Percentiles rank a stretch among this genome's conserved stretches.
Conservation (phyloP, 2,113 vertebrate species). For the Coregonus clupeaformis region DNA sequence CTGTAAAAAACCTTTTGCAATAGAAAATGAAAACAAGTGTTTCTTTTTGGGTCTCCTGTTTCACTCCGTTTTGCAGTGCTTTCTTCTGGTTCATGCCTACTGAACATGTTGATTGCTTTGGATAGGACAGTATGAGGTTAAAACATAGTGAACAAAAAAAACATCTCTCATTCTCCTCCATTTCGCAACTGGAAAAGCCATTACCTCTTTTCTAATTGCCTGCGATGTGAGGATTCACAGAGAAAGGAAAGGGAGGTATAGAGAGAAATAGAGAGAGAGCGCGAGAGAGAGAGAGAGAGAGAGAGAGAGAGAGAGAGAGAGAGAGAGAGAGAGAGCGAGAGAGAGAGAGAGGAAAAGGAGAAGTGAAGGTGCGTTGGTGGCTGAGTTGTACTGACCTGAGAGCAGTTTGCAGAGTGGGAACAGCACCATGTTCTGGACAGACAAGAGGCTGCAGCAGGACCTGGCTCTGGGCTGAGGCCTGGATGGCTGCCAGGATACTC, state of each 20-base stretch:
- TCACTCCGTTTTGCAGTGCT: too few relatives aligned
- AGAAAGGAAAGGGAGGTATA: background rate
- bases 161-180: too few relatives aligned
- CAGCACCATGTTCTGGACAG: conserved; percentile 59
- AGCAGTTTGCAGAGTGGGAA: conserved; percentile 58
- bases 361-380: background rate
- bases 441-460: conserved; percentile 23
- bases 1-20: too few relatives aligned
- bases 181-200: too few relatives aligned
- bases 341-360: background rate
- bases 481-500: conserved; percentile 1
- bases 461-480: conserved; percentile 24
- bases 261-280: background rate
- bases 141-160: too few relatives aligned
- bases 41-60: too few relatives aligned
- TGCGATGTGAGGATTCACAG: background rate
- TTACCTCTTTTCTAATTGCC: too few relatives aligned
- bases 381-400: conserved; percentile 66
- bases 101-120: too few relatives aligned
- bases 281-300: background rate
- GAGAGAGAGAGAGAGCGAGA: background rate
- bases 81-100: too few relatives aligned
- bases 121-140: too few relatives aligned
- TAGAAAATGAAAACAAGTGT: too few relatives aligned
- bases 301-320: background rate